phyloP scores from a whole-genome alignment of 2,888 invertebrate species.

The Anthrax anthrax region DNA sequence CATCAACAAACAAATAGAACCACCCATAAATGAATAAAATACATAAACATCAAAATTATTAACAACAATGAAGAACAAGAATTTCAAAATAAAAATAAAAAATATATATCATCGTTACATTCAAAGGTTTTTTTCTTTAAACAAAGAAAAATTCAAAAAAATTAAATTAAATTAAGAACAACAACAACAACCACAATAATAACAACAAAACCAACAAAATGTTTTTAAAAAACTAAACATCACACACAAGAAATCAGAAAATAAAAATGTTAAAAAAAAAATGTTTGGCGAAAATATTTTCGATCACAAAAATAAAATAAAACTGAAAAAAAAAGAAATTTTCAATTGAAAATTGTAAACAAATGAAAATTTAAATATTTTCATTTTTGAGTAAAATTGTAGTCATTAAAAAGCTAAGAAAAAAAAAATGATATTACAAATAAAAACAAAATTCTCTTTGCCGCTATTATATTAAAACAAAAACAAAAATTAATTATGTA shows the following conservation, averaged over 20 bases:
- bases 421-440: conserved; percentile 2
- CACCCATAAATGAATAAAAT: too few relatives aligned
- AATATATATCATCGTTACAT: neutral
- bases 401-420: neutral
- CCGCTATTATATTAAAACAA: too few relatives aligned
- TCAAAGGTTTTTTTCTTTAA: neutral
- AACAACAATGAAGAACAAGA: too few relatives aligned
- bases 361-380: too few relatives aligned
- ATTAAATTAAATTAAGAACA: neutral
- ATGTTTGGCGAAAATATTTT: conserved; percentile 9
- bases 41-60: neutral
- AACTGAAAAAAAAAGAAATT: conserved; percentile 1
- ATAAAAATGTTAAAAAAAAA: conserved; percentile 2
- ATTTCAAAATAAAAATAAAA: neutral
- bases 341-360: too few relatives aligned
- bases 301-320: conserved; percentile 5
- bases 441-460: neutral
- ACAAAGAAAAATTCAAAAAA: neutral
- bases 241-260: too few relatives aligned
- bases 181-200: conserved; percentile 7
- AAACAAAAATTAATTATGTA: conserved; percentile 1
- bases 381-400: too few relatives aligned
- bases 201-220: neutral
- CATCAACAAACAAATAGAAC: too few relatives aligned
- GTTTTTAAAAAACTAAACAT: too few relatives aligned